A percentile compares a stretch with the other conserved stretches of the same genome.
Conservation (phyloP, 2,797 vertebrate genomes). For the Oceanodroma leucorhoa region DNA sequence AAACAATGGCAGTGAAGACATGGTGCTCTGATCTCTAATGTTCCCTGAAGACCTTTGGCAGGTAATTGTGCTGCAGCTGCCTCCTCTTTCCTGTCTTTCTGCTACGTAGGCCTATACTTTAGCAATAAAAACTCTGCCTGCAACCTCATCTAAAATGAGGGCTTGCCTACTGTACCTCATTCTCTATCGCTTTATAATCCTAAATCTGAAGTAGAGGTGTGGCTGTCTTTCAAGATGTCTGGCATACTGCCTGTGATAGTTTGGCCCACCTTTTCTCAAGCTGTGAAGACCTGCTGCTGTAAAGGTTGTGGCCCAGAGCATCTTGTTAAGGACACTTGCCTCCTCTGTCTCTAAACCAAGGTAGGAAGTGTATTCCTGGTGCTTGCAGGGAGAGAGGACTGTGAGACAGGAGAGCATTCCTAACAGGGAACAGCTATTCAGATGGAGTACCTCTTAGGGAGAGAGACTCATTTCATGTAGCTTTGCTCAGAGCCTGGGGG, state of each 20-base stretch:
- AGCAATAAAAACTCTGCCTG: background rate
- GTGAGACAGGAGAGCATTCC: accelerated
- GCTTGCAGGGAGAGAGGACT: background rate
- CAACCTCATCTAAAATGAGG: background rate
- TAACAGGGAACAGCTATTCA: background rate
- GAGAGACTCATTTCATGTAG: background rate
- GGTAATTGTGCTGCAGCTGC: background rate
- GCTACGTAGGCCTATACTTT: accelerated
- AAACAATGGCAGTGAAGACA: background rate
- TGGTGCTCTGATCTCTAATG: background rate
- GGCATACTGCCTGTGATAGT: background rate
- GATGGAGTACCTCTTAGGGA: background rate
- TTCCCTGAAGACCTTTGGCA: background rate
- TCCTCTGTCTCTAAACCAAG: background rate
- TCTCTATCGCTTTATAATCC: background rate
- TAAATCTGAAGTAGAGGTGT: background rate
- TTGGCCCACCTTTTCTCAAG: background rate
- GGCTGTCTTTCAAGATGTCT: background rate
- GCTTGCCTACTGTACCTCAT: background rate
- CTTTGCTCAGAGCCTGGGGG: background rate
- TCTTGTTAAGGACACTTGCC: accelerated
- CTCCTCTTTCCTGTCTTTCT: background rate
- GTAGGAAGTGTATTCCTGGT: background rate
- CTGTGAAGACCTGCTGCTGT: background rate
- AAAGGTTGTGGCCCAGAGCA: background rate